Evolutionary conservation across 1,140 invertebrate species (phyloP).

Genomic region (Heliothis subflexa): DNA sequence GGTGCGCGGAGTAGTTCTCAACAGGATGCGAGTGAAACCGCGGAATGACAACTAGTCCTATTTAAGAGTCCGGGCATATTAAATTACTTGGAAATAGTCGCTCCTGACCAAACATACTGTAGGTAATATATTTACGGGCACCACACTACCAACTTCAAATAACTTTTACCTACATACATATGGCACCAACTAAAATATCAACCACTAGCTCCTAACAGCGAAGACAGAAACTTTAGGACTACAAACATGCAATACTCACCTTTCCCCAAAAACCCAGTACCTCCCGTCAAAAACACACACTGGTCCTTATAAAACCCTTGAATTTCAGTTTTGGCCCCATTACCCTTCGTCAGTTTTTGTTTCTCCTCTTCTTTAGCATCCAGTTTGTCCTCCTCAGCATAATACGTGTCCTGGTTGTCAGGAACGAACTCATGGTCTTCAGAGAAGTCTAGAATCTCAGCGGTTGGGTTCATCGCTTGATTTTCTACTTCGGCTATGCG

Average conservation of each 20-base stretch:
- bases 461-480: constrained; percentile 74
- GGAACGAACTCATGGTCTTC: constrained; percentile 82
- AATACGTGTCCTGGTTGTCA: constrained; percentile 75
- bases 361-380: constrained; percentile 76
- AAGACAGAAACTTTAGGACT: constrained; percentile 6
- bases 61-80: no score
- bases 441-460: constrained; percentile 76
- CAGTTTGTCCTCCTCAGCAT: constrained; percentile 71
- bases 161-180: no score
- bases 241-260: constrained; percentile 78
- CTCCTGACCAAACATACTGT: no score
- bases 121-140: no score
- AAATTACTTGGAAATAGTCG: no score
- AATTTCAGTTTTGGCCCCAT: constrained; percentile 79
- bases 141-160: no score
- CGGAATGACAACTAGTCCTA: no score
- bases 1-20: no score
- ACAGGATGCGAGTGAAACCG: no score
- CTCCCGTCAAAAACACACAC: constrained; percentile 89
- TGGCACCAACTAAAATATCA: no score
- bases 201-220: not conserved
- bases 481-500: constrained; percentile 70
- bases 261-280: constrained; percentile 94
- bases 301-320: constrained; percentile 88
- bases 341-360: constrained; percentile 76